Evolutionary conservation across 2,888 invertebrate genomes (phyloP), one percentile per base, ranked within the genome.

Genomic region (Chrysolina oricalcia): DNA sequence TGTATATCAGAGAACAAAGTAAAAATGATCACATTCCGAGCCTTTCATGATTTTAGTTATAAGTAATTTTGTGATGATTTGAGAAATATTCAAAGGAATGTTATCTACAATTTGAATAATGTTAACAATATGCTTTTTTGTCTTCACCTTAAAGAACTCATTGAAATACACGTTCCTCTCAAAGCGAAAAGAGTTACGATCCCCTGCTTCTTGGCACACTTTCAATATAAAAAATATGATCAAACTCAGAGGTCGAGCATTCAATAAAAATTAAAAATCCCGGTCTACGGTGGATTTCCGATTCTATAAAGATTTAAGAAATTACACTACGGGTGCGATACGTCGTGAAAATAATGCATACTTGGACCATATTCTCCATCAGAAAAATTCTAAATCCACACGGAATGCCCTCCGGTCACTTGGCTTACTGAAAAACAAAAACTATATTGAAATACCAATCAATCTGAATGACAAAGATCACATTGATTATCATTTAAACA

Each of bases 121-220:
- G n/a, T n/a, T n/a, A n/a, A n/a, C 23, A 23, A 68, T 53, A 68
- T 19, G 23, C 15, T 68, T 48, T 48, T 68, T 48, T 68, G 19
- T 27, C 21, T 11, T 21, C 46, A 21, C 23, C 48, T 68, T 17
- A n/a, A 48, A 48, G 53, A 68, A 43, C 48, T 68, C 23, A 50
- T 68, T 48, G 50, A 68, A 43, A 35, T n/a, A 35, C 68, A 68
- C 21, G 48, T 50, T 23, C 68, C 68, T 17, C 17, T 23, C 50
- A 68, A 68, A 50, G 48, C 68, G 50, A 46, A 50, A 43, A 68
- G 68, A 46, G 15, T 68, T 19, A 50, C 21, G 21, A 48, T 50
- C 68, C 21, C 68, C 50, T 9, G 68, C 68, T 50, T 50, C 68
- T n/a, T 68, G 68, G 68, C 46, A 50, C 35, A 48, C 68, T 35